Evolutionary conservation across 2,113 vertebrate species (phyloP).

Genomic region (Hystrix cristata): DNA sequence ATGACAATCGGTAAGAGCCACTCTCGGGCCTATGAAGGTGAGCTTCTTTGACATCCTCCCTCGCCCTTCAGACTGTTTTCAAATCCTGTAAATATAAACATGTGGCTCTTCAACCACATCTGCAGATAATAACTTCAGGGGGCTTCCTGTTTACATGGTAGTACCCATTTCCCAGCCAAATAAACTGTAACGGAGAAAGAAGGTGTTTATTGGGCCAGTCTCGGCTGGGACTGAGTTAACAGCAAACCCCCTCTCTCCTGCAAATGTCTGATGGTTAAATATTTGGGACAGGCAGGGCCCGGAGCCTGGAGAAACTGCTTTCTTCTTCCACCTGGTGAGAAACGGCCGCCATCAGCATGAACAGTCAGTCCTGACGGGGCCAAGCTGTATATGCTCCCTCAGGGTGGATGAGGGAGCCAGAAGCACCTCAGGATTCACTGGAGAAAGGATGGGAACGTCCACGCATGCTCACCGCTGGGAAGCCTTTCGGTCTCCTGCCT

Average conservation of each 20-base stretch:
- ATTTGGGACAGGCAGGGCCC: conserved; percentile 72
- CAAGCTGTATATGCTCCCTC: neutral
- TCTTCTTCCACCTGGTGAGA: conserved; percentile 49
- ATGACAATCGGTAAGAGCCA: conserved; percentile 17
- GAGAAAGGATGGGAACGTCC: neutral
- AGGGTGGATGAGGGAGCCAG: neutral
- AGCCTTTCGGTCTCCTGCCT: neutral
- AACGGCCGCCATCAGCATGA: neutral
- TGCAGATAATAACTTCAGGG: conserved; percentile 85
- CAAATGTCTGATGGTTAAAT: conserved; percentile 82
- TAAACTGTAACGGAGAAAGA: conserved; percentile 77
- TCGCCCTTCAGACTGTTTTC: conserved; percentile 74
- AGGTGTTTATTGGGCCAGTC: conserved; percentile 83
- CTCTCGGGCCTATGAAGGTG: conserved; percentile 28
- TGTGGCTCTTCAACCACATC: conserved; percentile 82
- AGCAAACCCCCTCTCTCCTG: conserved; percentile 82
- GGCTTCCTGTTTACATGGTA: conserved; percentile 85
- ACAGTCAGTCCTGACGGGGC: neutral
- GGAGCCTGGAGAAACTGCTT: conserved; percentile 63
- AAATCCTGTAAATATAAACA: conserved; percentile 82
- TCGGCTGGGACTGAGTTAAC: conserved; percentile 81
- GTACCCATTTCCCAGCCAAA: conserved; percentile 85
- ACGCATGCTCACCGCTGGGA: rapidly evolving
- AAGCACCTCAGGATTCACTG: neutral
- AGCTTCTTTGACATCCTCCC: conserved; percentile 51